A percentile compares a stretch with the other conserved stretches of the same genome.
Evolutionary conservation across 2,797 vertebrate genomes (phyloP).

Genomic region (Rhinogobio ventralis): DNA sequence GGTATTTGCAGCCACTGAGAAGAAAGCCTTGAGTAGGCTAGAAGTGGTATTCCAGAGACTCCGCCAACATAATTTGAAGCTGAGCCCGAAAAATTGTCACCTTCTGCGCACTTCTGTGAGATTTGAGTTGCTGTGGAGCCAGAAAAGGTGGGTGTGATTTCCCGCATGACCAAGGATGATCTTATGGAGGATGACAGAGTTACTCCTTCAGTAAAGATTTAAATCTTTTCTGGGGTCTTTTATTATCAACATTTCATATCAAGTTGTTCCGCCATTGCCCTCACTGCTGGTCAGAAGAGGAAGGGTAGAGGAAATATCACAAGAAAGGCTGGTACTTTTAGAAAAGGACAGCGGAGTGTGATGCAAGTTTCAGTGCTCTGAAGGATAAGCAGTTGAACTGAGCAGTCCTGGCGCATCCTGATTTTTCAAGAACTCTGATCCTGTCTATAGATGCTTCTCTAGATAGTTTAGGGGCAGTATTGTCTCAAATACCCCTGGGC

Average conservation of each 20-base stretch:
- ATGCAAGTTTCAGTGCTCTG: neutral
- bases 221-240: slow-evolving; percentile 51
- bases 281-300: slow-evolving; percentile 49
- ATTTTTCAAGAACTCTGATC: neutral
- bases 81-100: slow-evolving; percentile 47
- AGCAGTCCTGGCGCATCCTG: neutral
- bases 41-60: neutral
- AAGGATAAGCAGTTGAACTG: slow-evolving; percentile 47
- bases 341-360: slow-evolving; percentile 51
- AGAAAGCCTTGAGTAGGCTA: slow-evolving; percentile 2
- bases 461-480: slow-evolving; percentile 29
- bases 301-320: neutral
- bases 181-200: slow-evolving; percentile 50
- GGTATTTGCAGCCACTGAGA: slow-evolving; percentile 9
- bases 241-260: slow-evolving; percentile 48
- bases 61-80: slow-evolving; percentile 6
- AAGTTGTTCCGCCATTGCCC: slow-evolving; percentile 35
- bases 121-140: slow-evolving; percentile 54
- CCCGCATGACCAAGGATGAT: slow-evolving; percentile 37
- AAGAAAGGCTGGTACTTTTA: neutral
- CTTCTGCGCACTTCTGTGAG: slow-evolving; percentile 41
- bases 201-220: slow-evolving; percentile 44
- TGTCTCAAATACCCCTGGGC: slow-evolving; percentile 40
- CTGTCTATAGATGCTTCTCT: slow-evolving; percentile 49
- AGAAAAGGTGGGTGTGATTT: slow-evolving; percentile 38